Evolutionary conservation across 2,113 vertebrate genomes (phyloP).

Genomic region (Nothoprocta pentlandii): DNA sequence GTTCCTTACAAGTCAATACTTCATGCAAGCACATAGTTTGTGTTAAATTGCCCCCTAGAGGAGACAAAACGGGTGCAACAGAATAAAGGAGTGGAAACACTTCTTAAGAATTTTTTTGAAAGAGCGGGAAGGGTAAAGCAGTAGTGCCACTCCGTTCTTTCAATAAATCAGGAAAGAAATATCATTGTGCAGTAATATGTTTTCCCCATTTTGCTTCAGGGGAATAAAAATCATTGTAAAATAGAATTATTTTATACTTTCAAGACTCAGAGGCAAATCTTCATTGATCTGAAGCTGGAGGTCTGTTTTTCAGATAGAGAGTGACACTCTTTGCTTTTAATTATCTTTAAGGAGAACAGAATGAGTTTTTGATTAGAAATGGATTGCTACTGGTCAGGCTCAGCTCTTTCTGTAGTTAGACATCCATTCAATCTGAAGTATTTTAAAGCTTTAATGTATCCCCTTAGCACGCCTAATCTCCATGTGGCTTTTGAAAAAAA

Average conservation of each 20-base stretch:
- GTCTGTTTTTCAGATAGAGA: neutral
- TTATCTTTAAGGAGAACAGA: neutral
- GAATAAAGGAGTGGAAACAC: neutral
- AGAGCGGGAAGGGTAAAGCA: neutral
- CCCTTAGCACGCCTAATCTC: neutral
- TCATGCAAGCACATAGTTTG: conserved; percentile 5
- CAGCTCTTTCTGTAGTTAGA: neutral
- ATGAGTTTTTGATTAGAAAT: conserved; percentile 11
- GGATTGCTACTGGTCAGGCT: neutral
- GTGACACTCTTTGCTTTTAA: neutral
- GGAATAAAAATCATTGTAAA: neutral
- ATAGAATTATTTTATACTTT: neutral
- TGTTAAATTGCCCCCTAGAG: conserved; percentile 76
- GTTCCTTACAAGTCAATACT: neutral
- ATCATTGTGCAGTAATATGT: neutral
- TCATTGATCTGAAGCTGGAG: neutral
- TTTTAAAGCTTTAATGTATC: neutral
- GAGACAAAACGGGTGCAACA: neutral
- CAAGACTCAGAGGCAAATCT: neutral
- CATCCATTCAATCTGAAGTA: neutral
- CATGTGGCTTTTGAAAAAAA: neutral
- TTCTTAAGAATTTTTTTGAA: neutral
- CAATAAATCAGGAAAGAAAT: neutral
- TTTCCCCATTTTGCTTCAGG: neutral
- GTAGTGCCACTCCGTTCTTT: neutral